Percentiles rank a stretch among this genome's conserved stretches.
Conservation (phyloP, 2,888 invertebrate species). For the Rhagonycha lutea region DNA sequence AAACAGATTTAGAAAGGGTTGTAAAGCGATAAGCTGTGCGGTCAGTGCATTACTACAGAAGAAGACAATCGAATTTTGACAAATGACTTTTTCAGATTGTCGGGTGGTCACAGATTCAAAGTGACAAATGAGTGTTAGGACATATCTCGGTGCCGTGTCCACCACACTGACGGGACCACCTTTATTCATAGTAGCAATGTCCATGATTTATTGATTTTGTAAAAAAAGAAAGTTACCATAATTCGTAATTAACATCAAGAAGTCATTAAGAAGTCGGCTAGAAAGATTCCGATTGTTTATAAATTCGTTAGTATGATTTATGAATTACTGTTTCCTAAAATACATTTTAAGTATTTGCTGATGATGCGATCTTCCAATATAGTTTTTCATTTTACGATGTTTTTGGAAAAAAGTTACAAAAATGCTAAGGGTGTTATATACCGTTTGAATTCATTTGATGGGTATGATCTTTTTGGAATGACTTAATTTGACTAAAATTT, state of each 20-base stretch:
- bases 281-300: not conserved
- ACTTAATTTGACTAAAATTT: not conserved
- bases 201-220: slow-evolving; percentile 12
- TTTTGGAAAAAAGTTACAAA: not conserved
- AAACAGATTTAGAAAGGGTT: slow-evolving; percentile 40
- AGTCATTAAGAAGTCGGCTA: not conserved
- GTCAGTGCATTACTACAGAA: slow-evolving; percentile 46
- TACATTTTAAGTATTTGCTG: not conserved
- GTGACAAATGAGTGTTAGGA: slow-evolving; percentile 57
- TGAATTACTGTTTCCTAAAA: not conserved
- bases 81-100: slow-evolving; percentile 54
- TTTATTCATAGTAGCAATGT: slow-evolving; percentile 31
- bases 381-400: not conserved
- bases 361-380: not conserved
- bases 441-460: not conserved
- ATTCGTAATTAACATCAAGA: not conserved
- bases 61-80: slow-evolving; percentile 53
- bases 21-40: slow-evolving; percentile 39
- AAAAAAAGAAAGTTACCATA: not conserved
- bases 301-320: not conserved
- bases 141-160: slow-evolving; percentile 50
- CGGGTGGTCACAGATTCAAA: slow-evolving; percentile 50
- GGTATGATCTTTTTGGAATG: not conserved
- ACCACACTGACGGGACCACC: slow-evolving; percentile 51
- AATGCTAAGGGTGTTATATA: not conserved